phyloP scores from a whole-genome alignment of 2,797 vertebrate genomes.

The Darevskia mixta region DNA sequence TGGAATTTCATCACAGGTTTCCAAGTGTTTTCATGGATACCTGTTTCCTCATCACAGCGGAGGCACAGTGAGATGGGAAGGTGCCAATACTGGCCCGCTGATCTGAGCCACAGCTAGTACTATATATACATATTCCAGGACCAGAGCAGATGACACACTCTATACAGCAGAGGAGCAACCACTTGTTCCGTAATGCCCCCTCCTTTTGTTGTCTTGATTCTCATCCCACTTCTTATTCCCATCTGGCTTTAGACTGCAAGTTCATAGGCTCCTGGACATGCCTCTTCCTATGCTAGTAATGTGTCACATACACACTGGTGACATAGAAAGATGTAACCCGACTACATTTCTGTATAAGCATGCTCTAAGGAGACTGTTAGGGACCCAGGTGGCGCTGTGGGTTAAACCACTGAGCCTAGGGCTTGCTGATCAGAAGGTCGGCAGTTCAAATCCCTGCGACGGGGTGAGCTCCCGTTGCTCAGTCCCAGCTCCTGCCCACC shows the following conservation, averaged over 20 bases:
- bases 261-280: neutral
- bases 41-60: neutral
- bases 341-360: neutral
- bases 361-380: neutral
- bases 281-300: neutral
- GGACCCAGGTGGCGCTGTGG: no score
- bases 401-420: no score
- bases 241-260: neutral
- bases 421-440: no score
- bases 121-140: neutral
- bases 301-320: neutral
- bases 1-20: neutral
- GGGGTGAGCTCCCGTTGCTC: no score
- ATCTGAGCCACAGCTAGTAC: neutral
- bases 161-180: neutral
- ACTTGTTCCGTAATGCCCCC: neutral
- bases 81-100: neutral
- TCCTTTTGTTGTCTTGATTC: neutral
- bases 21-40: neutral
- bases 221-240: neutral
- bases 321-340: neutral
- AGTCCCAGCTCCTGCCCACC: no score
- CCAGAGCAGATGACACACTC: neutral
- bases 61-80: no score
- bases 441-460: no score